Conservation (phyloP, 2,888 invertebrate genomes). For the Tetropium fuscum region DNA sequence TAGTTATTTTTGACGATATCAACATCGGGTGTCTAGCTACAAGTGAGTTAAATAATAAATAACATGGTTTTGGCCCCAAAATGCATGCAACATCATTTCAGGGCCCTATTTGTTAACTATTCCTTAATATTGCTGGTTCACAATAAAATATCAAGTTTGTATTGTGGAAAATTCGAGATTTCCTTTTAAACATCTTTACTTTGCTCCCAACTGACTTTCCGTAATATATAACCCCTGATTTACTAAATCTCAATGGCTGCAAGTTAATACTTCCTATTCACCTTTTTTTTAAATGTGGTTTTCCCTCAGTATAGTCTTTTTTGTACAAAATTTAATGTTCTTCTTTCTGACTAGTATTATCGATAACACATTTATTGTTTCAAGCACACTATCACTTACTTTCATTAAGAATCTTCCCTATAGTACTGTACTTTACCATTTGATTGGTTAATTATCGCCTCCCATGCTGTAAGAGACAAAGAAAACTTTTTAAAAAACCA, state of each 20-base stretch:
- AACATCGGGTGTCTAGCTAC: slow-evolving; percentile 33
- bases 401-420: slow-evolving; percentile 67
- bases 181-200: slow-evolving; percentile 30
- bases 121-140: slow-evolving; percentile 44
- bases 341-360: slow-evolving; percentile 46
- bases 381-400: slow-evolving; percentile 37
- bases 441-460: slow-evolving; percentile 69
- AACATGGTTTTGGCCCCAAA: slow-evolving; percentile 44
- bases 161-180: slow-evolving; percentile 41
- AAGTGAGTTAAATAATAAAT: slow-evolving; percentile 40
- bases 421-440: slow-evolving; percentile 71
- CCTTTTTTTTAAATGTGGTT: slow-evolving; percentile 13
- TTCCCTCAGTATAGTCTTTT: slow-evolving; percentile 28
- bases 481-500: no score
- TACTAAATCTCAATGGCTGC: background rate
- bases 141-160: slow-evolving; percentile 30
- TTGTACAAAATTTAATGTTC: slow-evolving; percentile 35
- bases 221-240: slow-evolving; percentile 4
- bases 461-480: slow-evolving; percentile 86
- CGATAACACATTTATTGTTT: slow-evolving; percentile 19
- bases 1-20: slow-evolving; percentile 43
- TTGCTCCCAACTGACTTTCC: slow-evolving; percentile 31
- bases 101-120: slow-evolving; percentile 49
- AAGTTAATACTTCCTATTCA: slow-evolving; percentile 5
- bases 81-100: slow-evolving; percentile 36